phyloP scores from a whole-genome alignment of 2,113 vertebrate genomes.

The Raphicerus campestris region DNA sequence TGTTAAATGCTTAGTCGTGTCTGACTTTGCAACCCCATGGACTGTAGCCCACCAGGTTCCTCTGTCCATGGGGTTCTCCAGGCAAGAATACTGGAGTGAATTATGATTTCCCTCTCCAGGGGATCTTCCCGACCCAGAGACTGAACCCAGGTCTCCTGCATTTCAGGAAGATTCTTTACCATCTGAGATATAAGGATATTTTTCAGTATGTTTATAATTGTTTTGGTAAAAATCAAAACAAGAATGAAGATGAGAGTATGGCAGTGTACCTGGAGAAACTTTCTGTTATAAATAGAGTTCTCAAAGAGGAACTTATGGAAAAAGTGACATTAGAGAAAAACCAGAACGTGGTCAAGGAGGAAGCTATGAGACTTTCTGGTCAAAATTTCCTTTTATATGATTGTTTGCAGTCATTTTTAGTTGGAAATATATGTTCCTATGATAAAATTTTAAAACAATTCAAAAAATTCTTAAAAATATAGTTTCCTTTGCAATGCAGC shows the following conservation, averaged over 20 bases:
- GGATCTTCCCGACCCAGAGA: neutral
- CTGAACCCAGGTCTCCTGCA: neutral
- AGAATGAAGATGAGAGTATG: neutral
- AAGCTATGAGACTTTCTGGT: neutral
- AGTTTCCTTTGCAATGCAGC: neutral
- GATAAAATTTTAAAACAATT: neutral
- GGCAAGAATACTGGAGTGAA: neutral
- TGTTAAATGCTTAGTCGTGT: neutral
- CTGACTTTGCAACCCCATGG: neutral
- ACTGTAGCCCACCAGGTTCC: neutral
- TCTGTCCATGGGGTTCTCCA: neutral
- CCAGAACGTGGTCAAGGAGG: neutral
- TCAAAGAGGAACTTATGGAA: neutral
- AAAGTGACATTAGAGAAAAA: neutral
- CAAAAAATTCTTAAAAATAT: neutral
- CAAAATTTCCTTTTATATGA: neutral
- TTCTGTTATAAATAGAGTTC: neutral
- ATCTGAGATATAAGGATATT: neutral
- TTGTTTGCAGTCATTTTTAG: neutral
- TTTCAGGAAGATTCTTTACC: neutral
- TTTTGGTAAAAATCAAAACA: neutral
- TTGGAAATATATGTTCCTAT: neutral
- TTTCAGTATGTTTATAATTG: neutral
- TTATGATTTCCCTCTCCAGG: neutral
- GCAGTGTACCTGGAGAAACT: neutral